These are phyloP conservation scores for Megalops atlanticus DNA, from an alignment of 2,113 vertebrate species.

Conservation along the genomic window DNA sequence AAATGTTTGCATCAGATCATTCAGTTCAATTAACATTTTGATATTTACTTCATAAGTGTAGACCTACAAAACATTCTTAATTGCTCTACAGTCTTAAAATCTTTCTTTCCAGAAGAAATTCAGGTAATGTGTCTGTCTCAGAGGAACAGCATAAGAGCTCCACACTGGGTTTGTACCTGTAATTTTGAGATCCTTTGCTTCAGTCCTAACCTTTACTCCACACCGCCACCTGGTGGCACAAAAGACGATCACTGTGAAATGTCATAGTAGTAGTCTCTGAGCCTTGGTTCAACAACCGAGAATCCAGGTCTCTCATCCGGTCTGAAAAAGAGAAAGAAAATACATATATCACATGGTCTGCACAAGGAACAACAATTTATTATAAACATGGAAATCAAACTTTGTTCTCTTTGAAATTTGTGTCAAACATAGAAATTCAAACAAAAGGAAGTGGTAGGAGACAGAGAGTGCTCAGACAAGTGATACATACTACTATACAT, in stretches of 20 bases:
- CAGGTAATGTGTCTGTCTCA: background rate
- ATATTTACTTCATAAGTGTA: background rate
- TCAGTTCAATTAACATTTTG: background rate
- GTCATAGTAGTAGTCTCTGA: slow-evolving; percentile 92
- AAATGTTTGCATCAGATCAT: background rate
- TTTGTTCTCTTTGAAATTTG: no score
- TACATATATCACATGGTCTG: background rate
- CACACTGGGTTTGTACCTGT: background rate
- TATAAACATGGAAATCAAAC: no score
- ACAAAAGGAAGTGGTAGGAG: no score
- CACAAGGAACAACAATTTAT: no score
- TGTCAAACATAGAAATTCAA: no score
- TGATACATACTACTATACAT: no score
- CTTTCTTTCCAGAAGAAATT: background rate
- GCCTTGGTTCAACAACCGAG: slow-evolving; percentile 74
- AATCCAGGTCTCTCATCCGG: slow-evolving; percentile 81
- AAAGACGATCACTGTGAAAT: slow-evolving; percentile 77
- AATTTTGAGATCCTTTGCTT: background rate
- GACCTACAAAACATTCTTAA: background rate
- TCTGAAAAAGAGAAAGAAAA: slow-evolving; percentile 62
- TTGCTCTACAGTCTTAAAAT: background rate
- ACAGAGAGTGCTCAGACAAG: no score
- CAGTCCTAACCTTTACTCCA: background rate
- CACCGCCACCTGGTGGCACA: background rate
- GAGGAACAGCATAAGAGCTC: background rate